Evolutionary conservation across 2,113 vertebrate genomes (phyloP), one percentile per base, ranked within the genome.

Genomic region (Noctilio leporinus): DNA sequence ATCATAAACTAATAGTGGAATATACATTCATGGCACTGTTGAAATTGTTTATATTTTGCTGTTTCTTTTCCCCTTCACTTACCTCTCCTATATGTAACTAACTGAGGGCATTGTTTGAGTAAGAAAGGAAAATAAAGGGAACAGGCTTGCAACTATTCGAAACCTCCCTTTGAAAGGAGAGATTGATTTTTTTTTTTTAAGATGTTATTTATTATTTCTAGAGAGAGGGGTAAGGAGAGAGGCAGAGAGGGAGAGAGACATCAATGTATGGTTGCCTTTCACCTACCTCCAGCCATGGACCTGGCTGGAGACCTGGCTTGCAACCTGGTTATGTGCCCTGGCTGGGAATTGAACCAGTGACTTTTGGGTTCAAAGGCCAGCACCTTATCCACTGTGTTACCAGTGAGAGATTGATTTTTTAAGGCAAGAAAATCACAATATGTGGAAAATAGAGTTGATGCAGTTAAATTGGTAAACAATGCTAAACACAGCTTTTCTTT

Each of bases 1-100:
- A 96, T 96, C 97, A 97, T 97, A 97, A 97, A 89, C 93, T 96
- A 94, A 97, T 94, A 91, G 53, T 95, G 94, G 94, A 96, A 94
- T 95, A 96, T 96, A 96, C 97, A 97, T 98, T 97, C 91, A 95
- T 65, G 88, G 35, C 49, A 40, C 62, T 92, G 67, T 91, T 94
- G 94, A 97, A 97, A 97, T 92, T 22, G 35, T 86, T 91, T 89
- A 57, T 38, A 85, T 96, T 85, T 89, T 89, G 30, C 81, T 84
- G 28, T 81, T 84, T 53, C 55, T 84, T 76, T 67, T 20, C 38
- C 19, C 1, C 33, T 17, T 76, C 92, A 22, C 24, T 96, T 96
- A 53, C 69, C 89, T 97, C 96, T 96, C 45, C 73, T 97, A 97
- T 96, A 87, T 97, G 92, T 95, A 93, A 72, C 96, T 92, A 96